Evolutionary conservation across 2,888 invertebrate species (phyloP), one percentile per base, ranked within the genome.

Genomic region (Protonemura montana): DNA sequence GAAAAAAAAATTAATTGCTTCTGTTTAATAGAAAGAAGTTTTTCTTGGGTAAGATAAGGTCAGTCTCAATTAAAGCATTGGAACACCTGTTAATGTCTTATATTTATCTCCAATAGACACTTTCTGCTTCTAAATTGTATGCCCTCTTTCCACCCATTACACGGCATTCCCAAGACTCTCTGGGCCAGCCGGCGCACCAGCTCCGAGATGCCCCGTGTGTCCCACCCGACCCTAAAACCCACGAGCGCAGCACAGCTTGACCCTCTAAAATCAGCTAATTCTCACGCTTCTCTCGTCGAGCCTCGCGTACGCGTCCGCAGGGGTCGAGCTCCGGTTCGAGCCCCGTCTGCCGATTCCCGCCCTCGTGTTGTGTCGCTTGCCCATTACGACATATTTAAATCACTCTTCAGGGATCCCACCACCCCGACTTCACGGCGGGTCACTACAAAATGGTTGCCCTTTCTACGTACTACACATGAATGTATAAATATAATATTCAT

Each of bases 341-440:
- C 86, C 86, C 77, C 29, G 76, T 86, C 76, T 77, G 35, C 28
- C 27, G 3, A 26, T 42, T 29, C 29, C 76, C 30, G 30, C 86
- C 84, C 42, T n/a, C 25, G 27, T 77, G 86, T 83, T 83, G 86
- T 83, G 83, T 76, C 86, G 83, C 26, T 30, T 27, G 27, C 26
- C 30, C 84, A 84, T 86, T 86, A 86, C 41, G 76, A 77, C 59
- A 59, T 83, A 86, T 86, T 83, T 76, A 83, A 86, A 86, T 84
- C 29, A 76, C 84, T 84, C 84, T 84, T n/a, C 29, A 84, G 84
- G 84, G 84, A 84, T 29, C 59, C 27, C 13, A 21, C 27, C 84
- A 16, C n/a, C 6, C 13, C 29, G 13, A 29, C 35, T 10, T 21
- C 35, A 3, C 42, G 82, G 2, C 78, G 28, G 27, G 28, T 30